phyloP scores from a whole-genome alignment of 2,113 vertebrate species.

The Halichoeres trimaculatus region DNA sequence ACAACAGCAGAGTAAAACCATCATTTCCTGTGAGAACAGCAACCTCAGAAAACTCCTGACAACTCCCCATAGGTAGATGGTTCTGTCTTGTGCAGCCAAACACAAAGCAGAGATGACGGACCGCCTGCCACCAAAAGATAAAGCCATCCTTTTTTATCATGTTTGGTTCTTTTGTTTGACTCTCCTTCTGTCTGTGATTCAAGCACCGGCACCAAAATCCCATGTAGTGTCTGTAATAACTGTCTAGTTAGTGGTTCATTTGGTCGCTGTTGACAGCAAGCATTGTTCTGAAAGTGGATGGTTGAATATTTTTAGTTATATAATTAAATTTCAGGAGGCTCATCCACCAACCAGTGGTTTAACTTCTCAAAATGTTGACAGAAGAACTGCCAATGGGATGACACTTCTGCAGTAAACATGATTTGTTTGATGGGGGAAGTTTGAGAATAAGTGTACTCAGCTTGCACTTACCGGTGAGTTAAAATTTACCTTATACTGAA shows the following conservation, averaged over 20 bases:
- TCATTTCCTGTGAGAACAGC: constrained; percentile 24
- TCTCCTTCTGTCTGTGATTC: background rate
- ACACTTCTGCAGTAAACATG: background rate
- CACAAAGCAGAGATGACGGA: background rate
- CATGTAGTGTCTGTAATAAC: constrained; percentile 45
- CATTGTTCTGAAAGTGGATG: constrained; percentile 52
- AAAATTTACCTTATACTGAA: too few relatives aligned
- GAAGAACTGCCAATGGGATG: background rate
- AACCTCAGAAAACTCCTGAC: constrained; percentile 9
- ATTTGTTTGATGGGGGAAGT: background rate
- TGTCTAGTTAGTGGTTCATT: constrained; percentile 43
- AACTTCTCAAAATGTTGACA: constrained; percentile 17
- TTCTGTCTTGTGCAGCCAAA: background rate
- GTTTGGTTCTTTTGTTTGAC: background rate
- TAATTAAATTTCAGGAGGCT: constrained; percentile 32
- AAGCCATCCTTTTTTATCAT: background rate
- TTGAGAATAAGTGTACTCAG: background rate
- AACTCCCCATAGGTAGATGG: background rate
- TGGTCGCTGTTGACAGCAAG: constrained; percentile 45
- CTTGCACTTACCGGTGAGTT: too few relatives aligned
- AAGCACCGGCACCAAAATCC: constrained; percentile 28
- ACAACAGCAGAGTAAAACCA: constrained; percentile 16
- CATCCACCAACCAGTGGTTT: background rate
- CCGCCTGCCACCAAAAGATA: background rate
- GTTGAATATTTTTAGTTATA: constrained; percentile 47